These are phyloP conservation scores for Myiopsitta monachus DNA, from an alignment of 2,113 vertebrate genomes.

Conservation along the genomic window DNA sequence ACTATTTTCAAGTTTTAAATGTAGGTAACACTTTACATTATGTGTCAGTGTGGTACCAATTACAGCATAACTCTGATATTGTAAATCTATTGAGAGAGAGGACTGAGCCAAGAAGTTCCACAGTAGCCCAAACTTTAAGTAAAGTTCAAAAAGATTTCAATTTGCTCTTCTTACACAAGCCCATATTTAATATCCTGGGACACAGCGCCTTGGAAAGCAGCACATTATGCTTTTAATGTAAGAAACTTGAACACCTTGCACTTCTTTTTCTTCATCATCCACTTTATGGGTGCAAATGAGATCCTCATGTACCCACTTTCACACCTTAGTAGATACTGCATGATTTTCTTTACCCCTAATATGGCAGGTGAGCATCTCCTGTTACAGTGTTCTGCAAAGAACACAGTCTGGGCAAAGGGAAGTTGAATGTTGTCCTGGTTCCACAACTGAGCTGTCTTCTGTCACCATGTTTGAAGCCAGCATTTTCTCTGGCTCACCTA, in stretches of 20 bases:
- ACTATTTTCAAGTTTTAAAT: constrained; percentile 76
- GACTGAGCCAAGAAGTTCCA: background rate
- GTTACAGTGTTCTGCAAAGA: background rate
- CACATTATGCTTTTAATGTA: background rate
- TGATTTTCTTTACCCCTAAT: background rate
- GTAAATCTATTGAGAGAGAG: constrained; percentile 28
- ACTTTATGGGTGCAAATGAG: background rate
- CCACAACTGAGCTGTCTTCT: background rate
- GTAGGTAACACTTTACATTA: constrained; percentile 71
- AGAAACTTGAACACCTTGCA: background rate
- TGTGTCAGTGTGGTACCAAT: constrained; percentile 68
- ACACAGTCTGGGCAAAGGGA: background rate
- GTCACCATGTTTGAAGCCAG: background rate
- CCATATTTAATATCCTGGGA: background rate
- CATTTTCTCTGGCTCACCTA: background rate
- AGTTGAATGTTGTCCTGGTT: background rate
- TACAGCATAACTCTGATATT: constrained; percentile 41
- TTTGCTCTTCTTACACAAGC: background rate
- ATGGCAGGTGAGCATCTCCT: background rate
- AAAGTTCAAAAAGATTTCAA: background rate
- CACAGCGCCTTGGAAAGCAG: background rate
- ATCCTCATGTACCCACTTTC: background rate
- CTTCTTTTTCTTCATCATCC: background rate
- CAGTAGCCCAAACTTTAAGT: background rate
- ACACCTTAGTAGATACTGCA: background rate